Evolutionary conservation across 2,113 vertebrate species (phyloP).

Genomic region (Osmerus mordax): DNA sequence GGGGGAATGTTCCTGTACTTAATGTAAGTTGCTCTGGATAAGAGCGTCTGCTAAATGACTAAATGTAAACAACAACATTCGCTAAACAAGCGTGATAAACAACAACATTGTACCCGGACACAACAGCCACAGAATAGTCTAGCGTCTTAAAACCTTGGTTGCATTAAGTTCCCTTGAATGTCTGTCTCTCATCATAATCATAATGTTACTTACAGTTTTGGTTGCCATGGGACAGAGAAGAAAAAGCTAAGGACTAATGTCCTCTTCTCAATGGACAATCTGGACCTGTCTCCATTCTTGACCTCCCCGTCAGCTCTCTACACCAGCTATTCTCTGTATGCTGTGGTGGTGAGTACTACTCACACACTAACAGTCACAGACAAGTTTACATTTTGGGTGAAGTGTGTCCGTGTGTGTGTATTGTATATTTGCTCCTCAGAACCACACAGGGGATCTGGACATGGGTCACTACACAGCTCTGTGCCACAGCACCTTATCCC

Average conservation of each 20-base stretch:
- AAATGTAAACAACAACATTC: too few species aligned
- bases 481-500: constrained; percentile 71
- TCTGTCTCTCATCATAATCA: too few species aligned
- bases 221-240: constrained; percentile 62
- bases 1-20: too few species aligned
- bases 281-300: constrained; percentile 76
- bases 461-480: constrained; percentile 84
- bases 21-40: too few species aligned
- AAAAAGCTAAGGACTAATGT: constrained; percentile 79
- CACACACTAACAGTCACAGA: not conserved
- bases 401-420: not conserved
- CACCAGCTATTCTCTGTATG: constrained; percentile 73
- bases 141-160: too few species aligned
- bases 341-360: constrained; percentile 77
- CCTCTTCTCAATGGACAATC: constrained; percentile 66
- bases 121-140: too few species aligned
- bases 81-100: too few species aligned
- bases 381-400: not conserved
- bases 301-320: constrained; percentile 48
- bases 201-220: constrained; percentile 50
- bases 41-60: too few species aligned
- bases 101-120: not conserved
- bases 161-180: too few species aligned
- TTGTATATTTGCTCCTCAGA: constrained; percentile 63
- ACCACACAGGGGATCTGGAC: constrained; percentile 82